These are phyloP conservation scores for Potorous gilbertii DNA, from an alignment of 2,797 vertebrate species.

Conservation along the genomic window DNA sequence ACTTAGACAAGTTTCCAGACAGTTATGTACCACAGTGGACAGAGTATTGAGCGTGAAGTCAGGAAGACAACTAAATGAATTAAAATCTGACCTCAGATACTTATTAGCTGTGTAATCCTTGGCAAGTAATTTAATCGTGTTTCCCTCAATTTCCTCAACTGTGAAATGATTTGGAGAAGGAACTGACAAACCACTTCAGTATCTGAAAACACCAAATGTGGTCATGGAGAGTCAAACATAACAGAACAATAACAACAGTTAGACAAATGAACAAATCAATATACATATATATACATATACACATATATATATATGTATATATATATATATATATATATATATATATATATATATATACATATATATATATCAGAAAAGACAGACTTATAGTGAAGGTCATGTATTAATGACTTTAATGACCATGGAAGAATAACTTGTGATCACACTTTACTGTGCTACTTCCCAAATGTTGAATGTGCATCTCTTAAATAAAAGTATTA, in stretches of 20 bases:
- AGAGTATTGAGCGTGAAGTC: background rate
- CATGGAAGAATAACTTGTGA: background rate
- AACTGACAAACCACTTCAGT: no score
- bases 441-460: background rate
- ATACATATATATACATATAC: no score
- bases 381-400: background rate
- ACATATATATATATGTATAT: no score
- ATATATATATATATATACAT: no score
- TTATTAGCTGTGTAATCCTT: no score
- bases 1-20: background rate
- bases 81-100: background rate
- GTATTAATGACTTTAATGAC: background rate
- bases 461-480: background rate
- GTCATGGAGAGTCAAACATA: no score
- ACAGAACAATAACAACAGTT: background rate
- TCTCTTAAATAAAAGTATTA: background rate
- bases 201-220: no score
- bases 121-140: no score
- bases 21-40: background rate
- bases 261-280: background rate
- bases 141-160: no score
- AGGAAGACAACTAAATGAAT: background rate
- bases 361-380: background rate
- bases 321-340: no score
- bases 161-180: no score